Conservation (phyloP, 1,140 invertebrate species). For the Drosophila equinoxialis region DNA sequence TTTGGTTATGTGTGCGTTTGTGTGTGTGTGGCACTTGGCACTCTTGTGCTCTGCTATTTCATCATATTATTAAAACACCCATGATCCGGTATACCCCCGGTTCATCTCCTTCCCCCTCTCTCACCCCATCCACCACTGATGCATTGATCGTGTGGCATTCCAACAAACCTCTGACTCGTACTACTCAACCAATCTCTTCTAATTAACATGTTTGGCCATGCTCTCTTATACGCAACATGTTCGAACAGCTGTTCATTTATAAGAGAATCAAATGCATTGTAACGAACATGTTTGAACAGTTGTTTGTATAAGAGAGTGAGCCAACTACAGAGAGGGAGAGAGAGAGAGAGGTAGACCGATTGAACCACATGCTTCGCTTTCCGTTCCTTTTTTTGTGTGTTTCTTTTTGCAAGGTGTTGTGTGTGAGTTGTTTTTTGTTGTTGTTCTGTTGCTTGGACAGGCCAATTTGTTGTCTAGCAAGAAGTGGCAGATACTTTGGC, state of each 20-base stretch:
- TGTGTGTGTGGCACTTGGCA: background rate
- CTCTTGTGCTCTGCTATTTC: background rate
- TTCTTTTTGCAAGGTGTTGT: constrained; percentile 39
- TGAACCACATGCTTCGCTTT: constrained; percentile 5
- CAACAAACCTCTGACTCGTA: background rate
- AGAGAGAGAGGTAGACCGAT: background rate
- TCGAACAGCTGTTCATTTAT: constrained; percentile 69
- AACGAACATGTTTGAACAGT: constrained; percentile 55
- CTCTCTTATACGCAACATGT: constrained; percentile 51
- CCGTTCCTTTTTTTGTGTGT: background rate
- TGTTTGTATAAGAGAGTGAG: constrained; percentile 35
- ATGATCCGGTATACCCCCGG: background rate
- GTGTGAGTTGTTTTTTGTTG: constrained; percentile 22
- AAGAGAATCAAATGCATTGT: constrained; percentile 33
- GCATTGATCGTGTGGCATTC: constrained; percentile 17
- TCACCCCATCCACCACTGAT: too few relatives aligned
- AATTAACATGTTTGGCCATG: constrained; percentile 47
- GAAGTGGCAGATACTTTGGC: constrained; percentile 23
- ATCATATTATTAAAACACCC: constrained; percentile 9
- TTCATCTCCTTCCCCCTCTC: background rate
- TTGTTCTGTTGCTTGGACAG: constrained; percentile 24
- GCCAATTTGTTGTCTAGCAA: constrained; percentile 23
- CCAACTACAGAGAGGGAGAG: too few relatives aligned
- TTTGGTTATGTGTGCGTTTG: too few relatives aligned
- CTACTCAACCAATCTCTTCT: constrained; percentile 38